phyloP scores from a whole-genome alignment of 2,113 vertebrate species.

The Semnornis frantzii region DNA sequence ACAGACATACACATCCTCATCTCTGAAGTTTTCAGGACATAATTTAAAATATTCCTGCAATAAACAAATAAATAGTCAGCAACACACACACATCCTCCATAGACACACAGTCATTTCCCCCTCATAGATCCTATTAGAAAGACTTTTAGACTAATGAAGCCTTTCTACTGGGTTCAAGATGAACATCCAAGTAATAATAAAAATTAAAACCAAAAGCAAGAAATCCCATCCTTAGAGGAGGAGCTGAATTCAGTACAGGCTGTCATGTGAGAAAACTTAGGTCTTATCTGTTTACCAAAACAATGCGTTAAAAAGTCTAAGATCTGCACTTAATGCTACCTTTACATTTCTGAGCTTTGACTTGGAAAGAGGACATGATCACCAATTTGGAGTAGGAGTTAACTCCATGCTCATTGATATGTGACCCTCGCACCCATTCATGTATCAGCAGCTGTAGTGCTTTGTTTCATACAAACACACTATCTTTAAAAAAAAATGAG shows the following conservation, averaged over 20 bases:
- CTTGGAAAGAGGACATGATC: not conserved
- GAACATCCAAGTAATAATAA: not conserved
- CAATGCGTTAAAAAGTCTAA: not conserved
- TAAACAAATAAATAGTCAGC: not conserved
- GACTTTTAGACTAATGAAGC: not conserved
- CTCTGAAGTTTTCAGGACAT: constrained; percentile 91
- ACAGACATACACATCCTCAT: constrained; percentile 95
- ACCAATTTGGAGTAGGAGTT: not conserved
- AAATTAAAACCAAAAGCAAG: not conserved
- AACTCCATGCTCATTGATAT: not conserved
- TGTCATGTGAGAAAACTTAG: not conserved
- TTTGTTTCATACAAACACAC: not conserved
- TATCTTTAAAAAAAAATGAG: not conserved
- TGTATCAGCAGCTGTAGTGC: not conserved
- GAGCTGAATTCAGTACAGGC: not conserved
- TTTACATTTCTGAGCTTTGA: not conserved
- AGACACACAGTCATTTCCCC: not conserved
- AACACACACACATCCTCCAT: not conserved
- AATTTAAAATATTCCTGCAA: constrained; percentile 96
- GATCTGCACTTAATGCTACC: not conserved
- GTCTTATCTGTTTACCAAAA: not conserved
- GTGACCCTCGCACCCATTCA: not conserved
- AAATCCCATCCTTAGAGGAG: not conserved
- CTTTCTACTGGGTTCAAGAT: not conserved
- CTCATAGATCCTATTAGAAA: not conserved